These are phyloP conservation scores for Enteromius viviparus DNA, from an alignment of 2,797 vertebrate genomes.

Conservation along the genomic window DNA sequence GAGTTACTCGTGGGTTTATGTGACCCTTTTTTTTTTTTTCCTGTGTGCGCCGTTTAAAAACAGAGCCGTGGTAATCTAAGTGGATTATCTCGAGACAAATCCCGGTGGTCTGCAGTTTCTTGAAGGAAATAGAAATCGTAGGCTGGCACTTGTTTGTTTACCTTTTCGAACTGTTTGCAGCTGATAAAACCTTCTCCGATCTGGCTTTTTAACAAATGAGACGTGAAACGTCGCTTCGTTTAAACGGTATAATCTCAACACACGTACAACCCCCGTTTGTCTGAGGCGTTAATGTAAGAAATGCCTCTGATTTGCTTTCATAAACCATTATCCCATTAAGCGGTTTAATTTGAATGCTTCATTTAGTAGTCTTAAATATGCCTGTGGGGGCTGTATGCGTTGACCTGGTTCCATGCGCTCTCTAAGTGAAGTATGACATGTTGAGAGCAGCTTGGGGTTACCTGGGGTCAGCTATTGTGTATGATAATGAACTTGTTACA, in stretches of 20 bases:
- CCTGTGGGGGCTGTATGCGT: slow-evolving; percentile 23
- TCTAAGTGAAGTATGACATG: slow-evolving; percentile 54
- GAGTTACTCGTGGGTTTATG: slow-evolving; percentile 61
- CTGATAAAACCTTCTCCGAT: neutral
- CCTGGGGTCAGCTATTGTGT: slow-evolving; percentile 61
- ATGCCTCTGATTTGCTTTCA: slow-evolving; percentile 17
- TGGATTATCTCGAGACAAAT: slow-evolving; percentile 83
- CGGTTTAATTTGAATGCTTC: slow-evolving; percentile 22
- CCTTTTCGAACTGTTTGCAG: slow-evolving; percentile 61
- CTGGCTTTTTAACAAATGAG: neutral
- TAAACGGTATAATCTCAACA: neutral
- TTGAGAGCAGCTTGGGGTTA: slow-evolving; percentile 60
- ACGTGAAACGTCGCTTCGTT: neutral
- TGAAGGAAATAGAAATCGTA: slow-evolving; percentile 66
- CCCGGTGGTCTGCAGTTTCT: slow-evolving; percentile 76
- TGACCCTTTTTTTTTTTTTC: slow-evolving; percentile 79
- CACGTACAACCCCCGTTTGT: neutral
- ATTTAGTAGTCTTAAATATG: slow-evolving; percentile 48
- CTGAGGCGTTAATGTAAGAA: neutral
- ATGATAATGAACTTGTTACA: slow-evolving; percentile 64
- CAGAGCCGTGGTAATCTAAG: slow-evolving; percentile 78
- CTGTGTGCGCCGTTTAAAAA: slow-evolving; percentile 76
- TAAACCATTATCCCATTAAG: slow-evolving; percentile 29
- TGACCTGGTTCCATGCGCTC: slow-evolving; percentile 47
- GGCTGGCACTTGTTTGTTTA: slow-evolving; percentile 71